These are phyloP conservation scores for Plectropomus leopardus DNA, from an alignment of 2,113 vertebrate genomes.

Conservation along the genomic window DNA sequence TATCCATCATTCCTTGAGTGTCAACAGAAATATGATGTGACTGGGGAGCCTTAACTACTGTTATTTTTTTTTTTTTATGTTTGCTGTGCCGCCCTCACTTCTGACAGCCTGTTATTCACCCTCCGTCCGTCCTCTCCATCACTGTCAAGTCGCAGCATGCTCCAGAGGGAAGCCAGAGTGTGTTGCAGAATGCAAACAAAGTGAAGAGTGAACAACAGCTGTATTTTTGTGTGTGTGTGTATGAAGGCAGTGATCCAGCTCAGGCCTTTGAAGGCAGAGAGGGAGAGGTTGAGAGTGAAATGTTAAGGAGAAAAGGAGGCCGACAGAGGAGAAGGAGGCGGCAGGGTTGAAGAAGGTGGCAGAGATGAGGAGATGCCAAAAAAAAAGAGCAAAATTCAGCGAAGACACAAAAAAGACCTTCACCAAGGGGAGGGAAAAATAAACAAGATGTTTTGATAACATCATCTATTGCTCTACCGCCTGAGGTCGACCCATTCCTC, in stretches of 20 bases:
- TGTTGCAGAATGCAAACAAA: conserved; percentile 36
- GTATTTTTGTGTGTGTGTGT: conserved; percentile 14
- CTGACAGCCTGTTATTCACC: conserved; percentile 50
- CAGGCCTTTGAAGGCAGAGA: neutral
- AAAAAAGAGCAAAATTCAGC: neutral
- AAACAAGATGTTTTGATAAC: conserved; percentile 46
- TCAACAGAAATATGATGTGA: conserved; percentile 1
- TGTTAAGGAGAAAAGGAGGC: neutral
- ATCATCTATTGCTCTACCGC: conserved; percentile 61
- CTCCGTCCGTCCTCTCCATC: conserved; percentile 46
- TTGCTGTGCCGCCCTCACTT: conserved; percentile 9
- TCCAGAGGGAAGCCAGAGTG: conserved; percentile 12
- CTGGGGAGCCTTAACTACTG: neutral
- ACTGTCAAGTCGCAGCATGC: conserved; percentile 42
- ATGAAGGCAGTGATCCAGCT: conserved; percentile 29
- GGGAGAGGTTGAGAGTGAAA: neutral
- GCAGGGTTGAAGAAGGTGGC: no score
- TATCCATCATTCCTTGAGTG: neutral
- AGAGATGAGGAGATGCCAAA: neutral
- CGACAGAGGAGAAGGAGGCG: neutral
- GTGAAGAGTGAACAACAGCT: conserved; percentile 12
- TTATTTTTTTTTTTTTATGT: neutral
- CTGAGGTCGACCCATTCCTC: conserved; percentile 54
- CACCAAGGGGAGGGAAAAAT: neutral
- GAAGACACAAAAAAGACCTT: conserved; percentile 14